Conservation (phyloP, 1,140 invertebrate genomes). For the Diabrotica undecimpunctata region DNA sequence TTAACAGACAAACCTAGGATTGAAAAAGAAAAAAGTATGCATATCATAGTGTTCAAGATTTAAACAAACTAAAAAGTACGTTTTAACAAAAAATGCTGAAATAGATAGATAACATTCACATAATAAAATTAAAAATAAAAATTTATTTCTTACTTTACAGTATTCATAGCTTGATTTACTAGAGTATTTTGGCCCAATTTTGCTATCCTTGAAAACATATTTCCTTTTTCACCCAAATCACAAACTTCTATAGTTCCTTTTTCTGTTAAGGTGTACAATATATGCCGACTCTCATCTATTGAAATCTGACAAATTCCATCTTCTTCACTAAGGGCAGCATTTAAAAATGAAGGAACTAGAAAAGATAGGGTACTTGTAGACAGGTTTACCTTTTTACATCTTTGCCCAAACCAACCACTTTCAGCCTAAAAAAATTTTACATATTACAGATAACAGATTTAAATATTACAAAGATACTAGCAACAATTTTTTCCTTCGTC, state of each 20-base stretch:
- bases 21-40: too few relatives aligned
- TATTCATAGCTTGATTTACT: conserved; percentile 69
- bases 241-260: conserved; percentile 81
- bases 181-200: conserved; percentile 77
- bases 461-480: neutral
- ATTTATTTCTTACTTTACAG: conserved; percentile 64
- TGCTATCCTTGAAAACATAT: conserved; percentile 66
- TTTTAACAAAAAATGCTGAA: too few relatives aligned
- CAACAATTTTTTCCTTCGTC: too few relatives aligned
- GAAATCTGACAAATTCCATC: conserved; percentile 88
- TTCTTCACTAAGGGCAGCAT: conserved; percentile 77
- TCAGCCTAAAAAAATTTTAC: conserved; percentile 57
- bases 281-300: conserved; percentile 84
- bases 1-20: too few relatives aligned
- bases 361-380: conserved; percentile 84
- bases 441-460: conserved; percentile 7
- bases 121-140: neutral
- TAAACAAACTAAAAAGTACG: too few relatives aligned
- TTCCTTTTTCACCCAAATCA: conserved; percentile 81
- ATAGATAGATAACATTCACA: too few relatives aligned
- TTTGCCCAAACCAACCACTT: conserved; percentile 89
- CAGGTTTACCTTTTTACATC: conserved; percentile 93
- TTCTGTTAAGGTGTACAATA: conserved; percentile 86
- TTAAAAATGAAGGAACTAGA: conserved; percentile 87
- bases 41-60: too few relatives aligned